These are phyloP conservation scores for Cactoblastis cactorum DNA, from an alignment of 2,888 invertebrate genomes.

Conservation along the genomic window DNA sequence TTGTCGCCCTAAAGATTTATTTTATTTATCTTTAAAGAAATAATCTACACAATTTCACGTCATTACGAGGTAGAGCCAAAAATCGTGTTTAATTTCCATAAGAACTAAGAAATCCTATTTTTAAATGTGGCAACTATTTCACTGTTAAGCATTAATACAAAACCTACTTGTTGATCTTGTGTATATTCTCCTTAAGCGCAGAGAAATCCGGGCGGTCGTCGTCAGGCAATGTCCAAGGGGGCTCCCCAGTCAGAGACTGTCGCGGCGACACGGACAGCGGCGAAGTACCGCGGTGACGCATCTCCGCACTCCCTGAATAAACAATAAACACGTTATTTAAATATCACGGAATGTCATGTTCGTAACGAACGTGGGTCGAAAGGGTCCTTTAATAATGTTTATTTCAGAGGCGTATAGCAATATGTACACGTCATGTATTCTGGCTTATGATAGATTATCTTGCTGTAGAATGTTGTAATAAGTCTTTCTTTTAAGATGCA, in stretches of 20 bases:
- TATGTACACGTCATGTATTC: too few species aligned
- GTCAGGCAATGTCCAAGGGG: constrained; percentile 88
- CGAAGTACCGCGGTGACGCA: constrained; percentile 70
- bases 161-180: constrained; percentile 90
- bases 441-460: too few species aligned
- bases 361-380: background rate
- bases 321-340: background rate
- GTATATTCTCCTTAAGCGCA: constrained; percentile 90
- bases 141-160: background rate
- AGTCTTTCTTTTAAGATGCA: too few species aligned
- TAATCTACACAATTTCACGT: too few species aligned
- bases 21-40: too few species aligned
- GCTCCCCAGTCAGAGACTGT: constrained; percentile 69
- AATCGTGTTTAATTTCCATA: too few species aligned
- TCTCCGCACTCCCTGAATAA: constrained; percentile 61
- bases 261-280: constrained; percentile 70
- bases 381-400: background rate
- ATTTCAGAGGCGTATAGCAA: too few species aligned
- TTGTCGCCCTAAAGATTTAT: too few species aligned
- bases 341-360: background rate
- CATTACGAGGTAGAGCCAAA: too few species aligned
- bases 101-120: too few species aligned
- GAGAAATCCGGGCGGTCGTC: constrained; percentile 94
- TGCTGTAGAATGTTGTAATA: too few species aligned
- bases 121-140: background rate